Evolutionary conservation across 2,888 invertebrate genomes (phyloP), one percentile per base, ranked within the genome.

Genomic region (Drosophila bunnanda): DNA sequence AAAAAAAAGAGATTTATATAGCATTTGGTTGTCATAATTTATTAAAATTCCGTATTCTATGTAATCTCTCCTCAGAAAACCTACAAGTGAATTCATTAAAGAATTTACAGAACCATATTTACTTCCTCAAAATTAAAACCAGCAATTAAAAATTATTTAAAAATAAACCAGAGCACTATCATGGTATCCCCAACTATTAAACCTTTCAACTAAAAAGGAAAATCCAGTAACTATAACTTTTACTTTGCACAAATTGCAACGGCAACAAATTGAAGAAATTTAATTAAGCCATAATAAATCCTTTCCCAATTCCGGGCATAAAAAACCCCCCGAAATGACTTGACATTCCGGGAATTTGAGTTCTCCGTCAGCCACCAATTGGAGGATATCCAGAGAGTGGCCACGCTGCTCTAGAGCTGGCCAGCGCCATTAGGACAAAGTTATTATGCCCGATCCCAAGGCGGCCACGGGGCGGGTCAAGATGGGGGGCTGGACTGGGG

Each of bases 351-450:
- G 66, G 54, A 67, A 67, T 67, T 67, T 67, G 67, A 67, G 66
- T 67, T 67, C 67, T 46, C 20, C 53, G 53, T 54, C 66, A 67
- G 66, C 68, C 54, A 34, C 46, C 68, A 52, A 69, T 69, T 69
- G 69, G 57, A 57, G 52, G 70, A 69, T 69, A 69, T 69, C 70
- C 57, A 69, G 50, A 69, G 56, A 69, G 57, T 69, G 57, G 69
- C 68, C 52, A 38, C 38, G 52, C 70, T 39, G 44, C 44, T 36
- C 38, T 46, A 38, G 46, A 39, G 57, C 57, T 50, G 32, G 69
- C 69, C 59, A 60, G 60, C 59, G 50, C 50, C 68, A 69, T 69
- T 69, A 69, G 44, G 71, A 69, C 69, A 69, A 69, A 69, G 57
- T 69, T 69, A 69, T 69, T 69, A 69, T 57, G 70, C 52, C 43